These are phyloP conservation scores for Brachyhypopomus occidentalis DNA, from an alignment of 2,113 vertebrate genomes.

Conservation along the genomic window DNA sequence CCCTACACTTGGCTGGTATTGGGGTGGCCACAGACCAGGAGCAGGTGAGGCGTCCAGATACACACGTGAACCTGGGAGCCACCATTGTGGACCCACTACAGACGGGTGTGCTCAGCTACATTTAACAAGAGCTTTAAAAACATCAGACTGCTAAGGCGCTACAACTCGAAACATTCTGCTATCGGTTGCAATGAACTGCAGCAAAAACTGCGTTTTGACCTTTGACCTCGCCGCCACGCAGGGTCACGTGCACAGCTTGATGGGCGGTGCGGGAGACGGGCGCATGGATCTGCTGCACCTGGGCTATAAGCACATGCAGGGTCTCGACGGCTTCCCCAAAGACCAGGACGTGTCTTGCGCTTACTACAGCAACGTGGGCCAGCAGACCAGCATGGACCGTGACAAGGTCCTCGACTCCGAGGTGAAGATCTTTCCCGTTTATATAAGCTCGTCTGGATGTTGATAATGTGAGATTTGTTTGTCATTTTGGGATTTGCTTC, in stretches of 20 bases:
- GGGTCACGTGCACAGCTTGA: slow-evolving; percentile 89
- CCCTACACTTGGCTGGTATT: slow-evolving; percentile 82
- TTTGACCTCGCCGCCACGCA: slow-evolving; percentile 63
- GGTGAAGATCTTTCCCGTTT: slow-evolving; percentile 65
- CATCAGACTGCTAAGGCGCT: no score
- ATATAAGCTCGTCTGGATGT: no score
- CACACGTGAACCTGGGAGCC: neutral
- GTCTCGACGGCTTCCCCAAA: slow-evolving; percentile 82
- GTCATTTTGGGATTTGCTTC: no score
- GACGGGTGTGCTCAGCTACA: no score
- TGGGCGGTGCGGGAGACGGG: slow-evolving; percentile 81
- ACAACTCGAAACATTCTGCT: no score
- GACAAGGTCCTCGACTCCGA: slow-evolving; percentile 71
- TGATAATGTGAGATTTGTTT: no score
- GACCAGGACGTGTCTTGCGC: slow-evolving; percentile 83
- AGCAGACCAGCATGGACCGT: slow-evolving; percentile 78
- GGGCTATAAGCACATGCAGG: slow-evolving; percentile 91
- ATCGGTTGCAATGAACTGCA: no score
- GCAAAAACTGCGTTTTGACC: neutral
- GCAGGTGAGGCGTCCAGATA: slow-evolving; percentile 72
- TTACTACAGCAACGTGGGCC: slow-evolving; percentile 86
- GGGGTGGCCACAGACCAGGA: slow-evolving; percentile 69
- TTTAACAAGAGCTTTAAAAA: no score
- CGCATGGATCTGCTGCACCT: slow-evolving; percentile 87
- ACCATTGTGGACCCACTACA: neutral